Conservation (phyloP, 2,113 vertebrate species). For the Colossoma macropomum region DNA sequence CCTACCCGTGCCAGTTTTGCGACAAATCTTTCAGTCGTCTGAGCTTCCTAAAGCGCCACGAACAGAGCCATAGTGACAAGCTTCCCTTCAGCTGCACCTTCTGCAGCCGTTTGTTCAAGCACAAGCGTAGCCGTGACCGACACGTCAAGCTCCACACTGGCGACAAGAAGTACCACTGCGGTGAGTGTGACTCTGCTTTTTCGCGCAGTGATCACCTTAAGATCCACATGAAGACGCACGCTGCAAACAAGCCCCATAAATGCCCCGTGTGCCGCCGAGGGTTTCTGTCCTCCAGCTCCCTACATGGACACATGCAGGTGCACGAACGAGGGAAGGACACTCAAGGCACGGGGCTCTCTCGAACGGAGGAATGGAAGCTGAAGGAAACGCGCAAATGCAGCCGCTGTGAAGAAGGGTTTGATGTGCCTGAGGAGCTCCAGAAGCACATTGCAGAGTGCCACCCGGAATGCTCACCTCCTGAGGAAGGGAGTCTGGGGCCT, state of each 20-base stretch:
- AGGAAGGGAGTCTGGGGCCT: constrained; percentile 87
- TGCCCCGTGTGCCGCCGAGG: constrained; percentile 96
- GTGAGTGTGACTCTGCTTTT: constrained; percentile 94
- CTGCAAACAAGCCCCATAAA: constrained; percentile 98
- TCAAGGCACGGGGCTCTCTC: constrained; percentile 82
- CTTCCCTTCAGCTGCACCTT: constrained; percentile 97
- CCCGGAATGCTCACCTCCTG: constrained; percentile 93
- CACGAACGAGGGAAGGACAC: constrained; percentile 93
- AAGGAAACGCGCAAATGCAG: constrained; percentile 98
- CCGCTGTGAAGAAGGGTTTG: constrained; percentile 96
- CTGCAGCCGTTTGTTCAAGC: constrained; percentile 97
- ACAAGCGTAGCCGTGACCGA: constrained; percentile 96
- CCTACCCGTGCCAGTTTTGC: constrained; percentile 97
- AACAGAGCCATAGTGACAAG: constrained; percentile 97
- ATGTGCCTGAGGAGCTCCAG: constrained; percentile 95
- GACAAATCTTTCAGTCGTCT: constrained; percentile 98
- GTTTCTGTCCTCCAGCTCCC: constrained; percentile 93
- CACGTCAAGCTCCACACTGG: constrained; percentile 98
- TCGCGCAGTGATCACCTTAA: constrained; percentile 98
- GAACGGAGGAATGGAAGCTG: constrained; percentile 92
- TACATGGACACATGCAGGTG: constrained; percentile 98
- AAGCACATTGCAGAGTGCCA: constrained; percentile 97
- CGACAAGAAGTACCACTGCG: constrained; percentile 98
- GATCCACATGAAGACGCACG: constrained; percentile 99
- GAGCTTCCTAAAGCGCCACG: constrained; percentile 97